A percentile compares a stretch with the other conserved stretches of the same genome.
Conservation (phyloP, 2,113 vertebrate genomes). For the Xiphorhynchus elegans region DNA sequence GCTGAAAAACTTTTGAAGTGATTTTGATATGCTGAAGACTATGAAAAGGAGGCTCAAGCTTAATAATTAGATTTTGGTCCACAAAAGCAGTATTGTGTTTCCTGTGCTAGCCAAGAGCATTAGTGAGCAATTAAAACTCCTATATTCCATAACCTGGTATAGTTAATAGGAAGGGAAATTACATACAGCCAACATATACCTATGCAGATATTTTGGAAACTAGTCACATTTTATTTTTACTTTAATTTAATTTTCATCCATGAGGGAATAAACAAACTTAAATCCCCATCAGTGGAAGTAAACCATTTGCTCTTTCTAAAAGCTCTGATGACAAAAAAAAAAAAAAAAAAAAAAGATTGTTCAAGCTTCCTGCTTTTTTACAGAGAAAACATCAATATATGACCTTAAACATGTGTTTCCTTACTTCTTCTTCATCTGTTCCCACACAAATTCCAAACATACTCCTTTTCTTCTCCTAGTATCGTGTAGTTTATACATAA, state of each 20-base stretch:
- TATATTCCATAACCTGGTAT: not conserved
- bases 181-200: not conserved
- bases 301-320: not conserved
- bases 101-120: not conserved
- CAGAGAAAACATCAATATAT: constrained; percentile 38
- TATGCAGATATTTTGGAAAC: not conserved
- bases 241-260: not conserved
- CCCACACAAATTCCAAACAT: constrained; percentile 67
- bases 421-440: constrained; percentile 54
- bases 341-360: not conserved
- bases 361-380: constrained; percentile 50
- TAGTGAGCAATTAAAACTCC: not conserved
- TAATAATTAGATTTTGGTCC: not conserved
- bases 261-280: not conserved
- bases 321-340: not conserved
- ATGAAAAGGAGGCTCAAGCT: not conserved
- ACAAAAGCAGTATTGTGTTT: not conserved
- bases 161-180: not conserved
- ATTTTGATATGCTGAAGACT: not conserved
- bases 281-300: not conserved
- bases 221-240: not conserved
- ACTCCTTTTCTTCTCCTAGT: constrained; percentile 52
- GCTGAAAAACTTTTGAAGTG: not conserved
- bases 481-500: constrained; percentile 54
- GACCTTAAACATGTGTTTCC: constrained; percentile 65